These are phyloP conservation scores for Trichogramma evanescens DNA, from an alignment of 2,888 invertebrate species.

Conservation along the genomic window DNA sequence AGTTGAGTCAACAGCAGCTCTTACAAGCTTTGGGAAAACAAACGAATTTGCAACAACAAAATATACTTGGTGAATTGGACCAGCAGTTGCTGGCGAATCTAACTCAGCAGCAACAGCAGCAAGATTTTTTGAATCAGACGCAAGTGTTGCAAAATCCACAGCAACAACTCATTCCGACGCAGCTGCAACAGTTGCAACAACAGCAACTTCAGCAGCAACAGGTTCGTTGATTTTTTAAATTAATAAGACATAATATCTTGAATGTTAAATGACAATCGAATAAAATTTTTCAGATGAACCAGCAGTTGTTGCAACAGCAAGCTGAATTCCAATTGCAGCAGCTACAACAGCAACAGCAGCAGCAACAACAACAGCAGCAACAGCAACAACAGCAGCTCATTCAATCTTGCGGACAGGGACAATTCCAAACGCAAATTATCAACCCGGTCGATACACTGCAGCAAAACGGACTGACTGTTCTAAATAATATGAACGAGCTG, in stretches of 20 bases:
- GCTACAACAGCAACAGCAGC: conserved; percentile 47
- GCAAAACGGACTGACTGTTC: conserved; percentile 31
- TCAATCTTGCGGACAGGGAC: conserved; percentile 41
- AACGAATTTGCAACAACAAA: conserved; percentile 29
- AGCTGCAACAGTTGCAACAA: conserved; percentile 32
- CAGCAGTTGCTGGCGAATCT: conserved; percentile 19
- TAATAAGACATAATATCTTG: neutral
- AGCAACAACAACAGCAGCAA: conserved; percentile 39
- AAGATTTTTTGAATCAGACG: conserved; percentile 29
- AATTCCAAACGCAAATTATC: conserved; percentile 40
- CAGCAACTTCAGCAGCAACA: conserved; percentile 35
- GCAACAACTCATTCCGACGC: conserved; percentile 35
- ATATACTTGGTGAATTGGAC: conserved; percentile 21
- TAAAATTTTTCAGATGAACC: conserved; percentile 26
- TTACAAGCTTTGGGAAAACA: conserved; percentile 38
- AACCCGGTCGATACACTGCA: conserved; percentile 42
- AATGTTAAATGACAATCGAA: neutral
- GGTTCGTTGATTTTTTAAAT: neutral
- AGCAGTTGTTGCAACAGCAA: conserved; percentile 33
- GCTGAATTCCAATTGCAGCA: conserved; percentile 35
- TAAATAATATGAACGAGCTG: conserved; percentile 35
- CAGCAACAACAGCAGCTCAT: conserved; percentile 39
- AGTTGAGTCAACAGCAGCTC: conserved; percentile 32
- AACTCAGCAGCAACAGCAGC: conserved; percentile 15
- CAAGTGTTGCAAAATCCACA: conserved; percentile 35